Percentiles rank a stretch among this genome's conserved stretches.
These are phyloP conservation scores for Cyclophora punctaria DNA, from an alignment of 2,888 invertebrate genomes.

Conservation along the genomic window DNA sequence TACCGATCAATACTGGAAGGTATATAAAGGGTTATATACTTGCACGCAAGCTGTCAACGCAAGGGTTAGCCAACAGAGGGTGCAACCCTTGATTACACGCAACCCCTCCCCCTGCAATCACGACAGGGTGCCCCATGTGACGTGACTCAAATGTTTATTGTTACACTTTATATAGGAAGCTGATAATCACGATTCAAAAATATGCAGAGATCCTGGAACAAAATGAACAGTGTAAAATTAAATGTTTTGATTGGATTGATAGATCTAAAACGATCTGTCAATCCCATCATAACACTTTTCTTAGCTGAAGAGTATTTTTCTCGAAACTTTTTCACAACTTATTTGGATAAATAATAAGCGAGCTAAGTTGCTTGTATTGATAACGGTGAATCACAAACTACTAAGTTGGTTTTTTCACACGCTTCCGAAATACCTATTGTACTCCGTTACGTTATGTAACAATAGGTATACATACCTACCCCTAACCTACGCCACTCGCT, in stretches of 20 bases:
- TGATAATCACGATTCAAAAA: neutral
- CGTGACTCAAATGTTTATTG: conserved; percentile 2
- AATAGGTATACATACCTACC: neutral
- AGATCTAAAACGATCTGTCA: too few species aligned
- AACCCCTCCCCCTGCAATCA: conserved; percentile 21
- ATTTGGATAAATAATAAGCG: too few species aligned
- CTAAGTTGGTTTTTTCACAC: too few species aligned
- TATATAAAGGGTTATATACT: conserved; percentile 7
- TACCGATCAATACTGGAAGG: conserved; percentile 11
- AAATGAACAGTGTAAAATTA: too few species aligned
- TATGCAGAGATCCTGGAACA: too few species aligned
- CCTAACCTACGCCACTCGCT: neutral
- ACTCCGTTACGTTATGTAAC: neutral
- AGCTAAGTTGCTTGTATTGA: too few species aligned
- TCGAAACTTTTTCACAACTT: too few species aligned
- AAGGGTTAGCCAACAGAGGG: conserved; percentile 18
- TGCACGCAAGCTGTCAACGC: conserved; percentile 19
- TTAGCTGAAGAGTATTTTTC: too few species aligned
- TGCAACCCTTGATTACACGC: conserved; percentile 23
- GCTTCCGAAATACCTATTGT: conserved; percentile 1
- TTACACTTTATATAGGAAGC: neutral
- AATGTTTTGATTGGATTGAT: too few species aligned
- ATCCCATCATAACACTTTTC: too few species aligned
- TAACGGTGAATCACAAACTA: too few species aligned
- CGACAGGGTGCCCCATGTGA: conserved; percentile 1